Percentiles rank a stretch among this genome's conserved stretches.
phyloP scores from a whole-genome alignment of 2,888 invertebrate genomes.

The Amiota communis region DNA sequence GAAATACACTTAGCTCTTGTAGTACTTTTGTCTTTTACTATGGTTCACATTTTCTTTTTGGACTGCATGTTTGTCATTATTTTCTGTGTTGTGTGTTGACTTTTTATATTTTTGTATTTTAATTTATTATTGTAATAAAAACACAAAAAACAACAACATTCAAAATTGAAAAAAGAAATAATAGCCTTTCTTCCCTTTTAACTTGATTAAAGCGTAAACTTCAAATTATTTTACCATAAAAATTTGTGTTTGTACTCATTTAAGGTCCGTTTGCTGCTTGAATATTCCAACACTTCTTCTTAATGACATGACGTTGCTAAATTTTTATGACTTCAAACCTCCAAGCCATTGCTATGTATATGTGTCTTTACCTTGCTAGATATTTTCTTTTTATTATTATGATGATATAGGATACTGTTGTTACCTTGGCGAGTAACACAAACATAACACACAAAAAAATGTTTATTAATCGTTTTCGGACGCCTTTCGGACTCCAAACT shows the following conservation, averaged over 20 bases:
- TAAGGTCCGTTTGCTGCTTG: neutral
- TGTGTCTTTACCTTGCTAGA: neutral
- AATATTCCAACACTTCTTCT: neutral
- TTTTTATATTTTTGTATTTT: neutral
- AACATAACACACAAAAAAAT: neutral
- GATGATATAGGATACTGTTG: neutral
- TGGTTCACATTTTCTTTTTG: neutral
- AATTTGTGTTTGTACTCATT: neutral
- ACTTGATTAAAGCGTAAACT: conserved; percentile 14
- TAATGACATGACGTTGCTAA: neutral
- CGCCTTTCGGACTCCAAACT: neutral
- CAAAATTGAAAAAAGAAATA: no score
- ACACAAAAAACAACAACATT: neutral
- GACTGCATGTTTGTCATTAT: neutral
- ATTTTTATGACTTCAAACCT: conserved; percentile 18
- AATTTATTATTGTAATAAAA: neutral
- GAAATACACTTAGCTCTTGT: neutral
- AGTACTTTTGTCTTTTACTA: neutral
- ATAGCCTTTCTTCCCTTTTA: neutral
- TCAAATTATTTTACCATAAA: neutral
- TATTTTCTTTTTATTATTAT: neutral
- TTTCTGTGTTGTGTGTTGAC: neutral
- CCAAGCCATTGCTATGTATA: neutral
- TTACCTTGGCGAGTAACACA: neutral
- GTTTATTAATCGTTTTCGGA: conserved; percentile 18